Base-by-base conservation (phyloP, 2,797 vertebrate species). In the Manis crassicaudata region DNA sequence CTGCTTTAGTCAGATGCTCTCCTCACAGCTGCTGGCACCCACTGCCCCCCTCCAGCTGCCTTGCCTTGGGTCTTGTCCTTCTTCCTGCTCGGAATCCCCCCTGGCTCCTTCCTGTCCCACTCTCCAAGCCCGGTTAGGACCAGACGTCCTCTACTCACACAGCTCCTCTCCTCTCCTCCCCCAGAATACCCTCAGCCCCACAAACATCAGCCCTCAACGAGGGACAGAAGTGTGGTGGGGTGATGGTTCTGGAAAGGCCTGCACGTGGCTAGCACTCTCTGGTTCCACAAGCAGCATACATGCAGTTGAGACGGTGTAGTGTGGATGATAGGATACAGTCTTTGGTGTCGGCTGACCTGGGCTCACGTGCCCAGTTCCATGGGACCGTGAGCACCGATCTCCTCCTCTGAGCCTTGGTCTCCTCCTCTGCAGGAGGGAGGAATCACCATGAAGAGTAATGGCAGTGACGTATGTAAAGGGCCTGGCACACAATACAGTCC, bases 391-490 rank as follows among this genome's bases (percentile, higher is more conserved):
- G 40, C 18, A 12, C 18, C 25, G 50, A 1, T 65, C 46, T 1
- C 2, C 3, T 0, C 35, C 56, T 60, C 68, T 21, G 20, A 46
- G 67, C 7, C 50, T 70, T 62, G 17, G 68, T 50, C 70, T 89
- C 82, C 68, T 68, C 52, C 60, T 70, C 32, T 11, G 3, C 0
- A 6, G 43, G 18, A 54, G 3, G 29, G 40, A 65, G 29, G 67
- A 67, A 8, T 43, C 9, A 3, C 3, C 17, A 4, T 5, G 7
- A 60, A 23, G 6, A 50, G 18, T 2, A 32, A 18, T 11, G 5
- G 6, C 1, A 0, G 2, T 2, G 5, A 6, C 18, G 13, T 14
- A 23, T 8, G 10, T 12, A 14, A 88, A 56, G 10, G 8, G 7
- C n/a, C 63, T 8, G 2, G 35, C 18, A 7, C 29, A 13, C 6